A percentile compares a stretch with the other conserved stretches of the same genome.
Evolutionary conservation across 2,797 vertebrate species (phyloP).

Genomic region (Phrynocephalus guinanensis): DNA sequence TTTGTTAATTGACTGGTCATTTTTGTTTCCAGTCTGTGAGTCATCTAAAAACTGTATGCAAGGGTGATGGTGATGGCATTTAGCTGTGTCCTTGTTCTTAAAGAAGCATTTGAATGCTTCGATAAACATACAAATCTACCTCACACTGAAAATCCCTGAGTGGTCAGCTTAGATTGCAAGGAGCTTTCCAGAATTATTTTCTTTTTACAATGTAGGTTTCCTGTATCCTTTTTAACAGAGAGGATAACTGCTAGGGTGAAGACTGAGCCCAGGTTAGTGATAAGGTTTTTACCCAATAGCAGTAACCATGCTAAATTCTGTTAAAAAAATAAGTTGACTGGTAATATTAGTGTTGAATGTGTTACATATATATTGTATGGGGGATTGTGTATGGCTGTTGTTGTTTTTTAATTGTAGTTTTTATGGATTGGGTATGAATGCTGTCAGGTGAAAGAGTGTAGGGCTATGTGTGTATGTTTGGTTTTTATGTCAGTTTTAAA

Average conservation of each 20-base stretch:
- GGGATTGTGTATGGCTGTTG: too few species aligned
- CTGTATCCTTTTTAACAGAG: not conserved
- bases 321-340: too few species aligned
- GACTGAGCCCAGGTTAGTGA: too few species aligned
- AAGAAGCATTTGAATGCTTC: not conserved
- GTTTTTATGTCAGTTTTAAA: too few species aligned
- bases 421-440: too few species aligned
- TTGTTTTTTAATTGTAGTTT: too few species aligned
- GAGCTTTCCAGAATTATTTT: not conserved
- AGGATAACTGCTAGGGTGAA: not conserved
- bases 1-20: constrained; percentile 26
- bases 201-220: not conserved
- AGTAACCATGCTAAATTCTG: too few species aligned
- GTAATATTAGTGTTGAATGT: too few species aligned
- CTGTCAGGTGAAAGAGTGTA: too few species aligned
- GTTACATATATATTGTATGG: too few species aligned
- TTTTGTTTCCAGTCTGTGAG: constrained; percentile 22
- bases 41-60: constrained; percentile 33
- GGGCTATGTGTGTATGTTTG: too few species aligned
- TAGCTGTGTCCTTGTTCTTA: not conserved
- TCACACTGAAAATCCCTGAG: not conserved
- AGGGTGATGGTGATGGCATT: constrained; percentile 10
- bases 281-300: too few species aligned
- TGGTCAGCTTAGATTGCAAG: not conserved
- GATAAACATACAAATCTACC: not conserved